Evolutionary conservation across 2,888 invertebrate genomes (phyloP).

Genomic region (Microctonus aethiopoides): DNA sequence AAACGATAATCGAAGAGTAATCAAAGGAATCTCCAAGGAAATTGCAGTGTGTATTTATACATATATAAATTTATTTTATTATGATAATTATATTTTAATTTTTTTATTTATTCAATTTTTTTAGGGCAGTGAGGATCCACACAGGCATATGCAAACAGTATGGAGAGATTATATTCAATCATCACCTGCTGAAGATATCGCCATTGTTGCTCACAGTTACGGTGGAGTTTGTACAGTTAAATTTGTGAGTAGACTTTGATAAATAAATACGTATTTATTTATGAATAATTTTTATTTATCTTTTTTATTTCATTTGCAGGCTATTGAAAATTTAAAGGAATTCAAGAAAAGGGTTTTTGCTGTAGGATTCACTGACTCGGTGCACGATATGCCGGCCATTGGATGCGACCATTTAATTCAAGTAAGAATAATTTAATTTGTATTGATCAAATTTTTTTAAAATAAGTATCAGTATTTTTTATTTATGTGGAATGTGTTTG

Average conservation of each 20-base stretch:
- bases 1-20: constrained; percentile 73
- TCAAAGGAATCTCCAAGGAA: constrained; percentile 65
- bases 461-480: not conserved
- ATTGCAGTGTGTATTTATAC: constrained; percentile 68
- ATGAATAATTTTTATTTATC: not conserved
- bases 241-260: constrained; percentile 67
- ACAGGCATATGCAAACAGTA: constrained; percentile 75
- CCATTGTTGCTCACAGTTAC: constrained; percentile 83
- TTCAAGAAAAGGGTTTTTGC: constrained; percentile 78
- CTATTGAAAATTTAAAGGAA: constrained; percentile 69
- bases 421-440: constrained; percentile 37
- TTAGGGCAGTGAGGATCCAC: constrained; percentile 71
- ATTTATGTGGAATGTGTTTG: not conserved
- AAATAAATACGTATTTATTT: not conserved
- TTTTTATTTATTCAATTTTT: constrained; percentile 27
- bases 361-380: constrained; percentile 82
- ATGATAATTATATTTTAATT: not conserved
- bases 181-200: constrained; percentile 73
- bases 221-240: constrained; percentile 77
- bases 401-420: constrained; percentile 47
- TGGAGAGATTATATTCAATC: constrained; percentile 76
- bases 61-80: too few relatives aligned
- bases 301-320: constrained; percentile 56
- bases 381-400: constrained; percentile 69
- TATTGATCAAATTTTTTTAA: not conserved